A percentile compares a stretch with the other conserved stretches of the same genome.
Conservation (phyloP, 2,113 vertebrate genomes). For the Ptilonorhynchus violaceus region DNA sequence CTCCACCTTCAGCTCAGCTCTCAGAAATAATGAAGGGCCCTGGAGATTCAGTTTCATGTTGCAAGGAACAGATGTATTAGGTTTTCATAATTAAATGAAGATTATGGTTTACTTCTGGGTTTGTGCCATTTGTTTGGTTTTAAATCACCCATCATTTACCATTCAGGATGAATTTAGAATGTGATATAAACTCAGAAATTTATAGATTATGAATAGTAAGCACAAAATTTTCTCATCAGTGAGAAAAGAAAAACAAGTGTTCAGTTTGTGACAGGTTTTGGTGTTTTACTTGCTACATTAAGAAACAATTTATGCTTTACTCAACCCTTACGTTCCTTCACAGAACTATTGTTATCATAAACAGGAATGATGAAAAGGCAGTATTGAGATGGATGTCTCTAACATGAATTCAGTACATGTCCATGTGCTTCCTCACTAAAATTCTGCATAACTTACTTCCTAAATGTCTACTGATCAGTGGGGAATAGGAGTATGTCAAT, state of each 20-base stretch:
- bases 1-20: not conserved
- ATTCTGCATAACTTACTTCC: not conserved
- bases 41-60: not conserved
- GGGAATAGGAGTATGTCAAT: not conserved
- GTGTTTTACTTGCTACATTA: not conserved
- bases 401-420: not conserved
- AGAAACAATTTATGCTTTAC: not conserved
- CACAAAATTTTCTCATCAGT: not conserved
- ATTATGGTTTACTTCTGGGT: not conserved
- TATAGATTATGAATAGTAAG: not conserved
- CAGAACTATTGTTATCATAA: not conserved
- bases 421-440: not conserved
- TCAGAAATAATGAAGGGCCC: not conserved
- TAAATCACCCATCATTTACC: not conserved
- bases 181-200: not conserved
- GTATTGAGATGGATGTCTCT: no score
- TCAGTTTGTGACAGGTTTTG: not conserved
- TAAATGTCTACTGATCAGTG: not conserved
- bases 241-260: not conserved
- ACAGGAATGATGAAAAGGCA: not conserved
- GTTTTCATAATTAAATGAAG: not conserved
- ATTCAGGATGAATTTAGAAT: not conserved
- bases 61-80: not conserved
- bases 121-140: not conserved
- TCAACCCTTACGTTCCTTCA: not conserved